A percentile compares a stretch with the other conserved stretches of the same genome.
Evolutionary conservation across 2,797 vertebrate genomes (phyloP).

Genomic region (Garrulus glandarius): DNA sequence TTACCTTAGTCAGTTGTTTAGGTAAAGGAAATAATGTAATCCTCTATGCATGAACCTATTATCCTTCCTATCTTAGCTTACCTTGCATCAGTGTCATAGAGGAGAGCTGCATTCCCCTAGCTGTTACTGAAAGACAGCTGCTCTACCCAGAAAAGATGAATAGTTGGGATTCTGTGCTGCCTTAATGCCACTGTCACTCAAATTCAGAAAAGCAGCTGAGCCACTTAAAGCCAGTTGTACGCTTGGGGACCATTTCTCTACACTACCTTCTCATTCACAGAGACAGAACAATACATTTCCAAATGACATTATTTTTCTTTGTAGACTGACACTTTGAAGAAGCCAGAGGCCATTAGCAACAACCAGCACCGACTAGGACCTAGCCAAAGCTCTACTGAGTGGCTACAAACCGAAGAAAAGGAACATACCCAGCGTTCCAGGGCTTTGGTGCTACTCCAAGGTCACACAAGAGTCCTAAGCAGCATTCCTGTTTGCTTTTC

Average conservation of each 20-base stretch:
- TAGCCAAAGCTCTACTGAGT: not conserved
- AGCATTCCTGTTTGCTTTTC: not conserved
- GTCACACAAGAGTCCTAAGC: not conserved
- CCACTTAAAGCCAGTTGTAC: slow-evolving; percentile 45
- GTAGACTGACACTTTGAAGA: not conserved
- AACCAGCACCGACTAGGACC: not conserved
- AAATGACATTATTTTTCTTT: not conserved
- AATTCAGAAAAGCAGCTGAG: slow-evolving; percentile 46
- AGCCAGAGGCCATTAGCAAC: not conserved
- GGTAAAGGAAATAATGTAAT: slow-evolving; percentile 41
- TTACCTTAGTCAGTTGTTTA: slow-evolving; percentile 61
- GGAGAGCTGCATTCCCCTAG: slow-evolving; percentile 53
- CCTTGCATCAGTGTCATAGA: slow-evolving; percentile 47
- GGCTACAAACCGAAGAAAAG: not conserved
- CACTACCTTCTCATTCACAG: slow-evolving; percentile 7
- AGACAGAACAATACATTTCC: not conserved
- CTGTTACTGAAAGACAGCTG: slow-evolving; percentile 64
- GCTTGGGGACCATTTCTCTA: slow-evolving; percentile 41
- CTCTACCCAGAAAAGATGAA: slow-evolving; percentile 52
- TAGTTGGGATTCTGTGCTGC: slow-evolving; percentile 59
- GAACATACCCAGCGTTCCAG: not conserved
- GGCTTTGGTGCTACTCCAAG: not conserved
- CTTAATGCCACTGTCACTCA: slow-evolving; percentile 68
- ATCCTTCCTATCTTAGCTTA: slow-evolving; percentile 51
- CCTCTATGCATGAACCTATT: slow-evolving; percentile 45